Evolutionary conservation across 1,140 invertebrate species (phyloP).

Genomic region (Notospermus geniculatus): DNA sequence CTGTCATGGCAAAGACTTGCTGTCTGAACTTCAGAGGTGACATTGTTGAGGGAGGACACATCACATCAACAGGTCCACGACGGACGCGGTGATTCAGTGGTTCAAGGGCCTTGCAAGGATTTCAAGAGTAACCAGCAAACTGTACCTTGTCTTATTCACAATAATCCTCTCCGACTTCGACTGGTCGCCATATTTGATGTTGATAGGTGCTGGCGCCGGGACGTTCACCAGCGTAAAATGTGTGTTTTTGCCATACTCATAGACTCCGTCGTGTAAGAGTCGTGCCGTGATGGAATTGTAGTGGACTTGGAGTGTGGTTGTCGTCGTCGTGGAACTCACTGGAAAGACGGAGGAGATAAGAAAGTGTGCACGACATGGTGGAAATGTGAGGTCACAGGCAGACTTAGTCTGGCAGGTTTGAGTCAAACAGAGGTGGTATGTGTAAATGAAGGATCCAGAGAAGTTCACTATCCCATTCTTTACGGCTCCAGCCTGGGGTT

Average conservation of each 20-base stretch:
- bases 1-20: too few relatives aligned
- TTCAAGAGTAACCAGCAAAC: too few relatives aligned
- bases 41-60: background rate
- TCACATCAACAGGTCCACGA: background rate
- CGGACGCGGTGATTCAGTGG: background rate
- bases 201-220: background rate
- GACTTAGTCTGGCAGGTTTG: too few relatives aligned
- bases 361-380: too few relatives aligned
- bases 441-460: background rate
- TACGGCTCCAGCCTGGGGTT: too few relatives aligned
- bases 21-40: background rate
- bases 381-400: too few relatives aligned
- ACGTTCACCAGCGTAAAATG: background rate
- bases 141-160: too few relatives aligned
- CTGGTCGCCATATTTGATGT: background rate
- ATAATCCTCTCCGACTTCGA: background rate
- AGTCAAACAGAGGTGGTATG: background rate
- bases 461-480: too few relatives aligned
- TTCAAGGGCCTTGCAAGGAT: background rate
- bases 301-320: background rate
- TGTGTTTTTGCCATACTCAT: constrained; percentile 5
- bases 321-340: background rate
- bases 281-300: background rate
- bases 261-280: background rate
- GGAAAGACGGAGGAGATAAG: constrained; percentile 2